These are phyloP conservation scores for Microctenopoma stevenorrisi DNA, from an alignment of 2,797 vertebrate genomes.

Conservation along the genomic window DNA sequence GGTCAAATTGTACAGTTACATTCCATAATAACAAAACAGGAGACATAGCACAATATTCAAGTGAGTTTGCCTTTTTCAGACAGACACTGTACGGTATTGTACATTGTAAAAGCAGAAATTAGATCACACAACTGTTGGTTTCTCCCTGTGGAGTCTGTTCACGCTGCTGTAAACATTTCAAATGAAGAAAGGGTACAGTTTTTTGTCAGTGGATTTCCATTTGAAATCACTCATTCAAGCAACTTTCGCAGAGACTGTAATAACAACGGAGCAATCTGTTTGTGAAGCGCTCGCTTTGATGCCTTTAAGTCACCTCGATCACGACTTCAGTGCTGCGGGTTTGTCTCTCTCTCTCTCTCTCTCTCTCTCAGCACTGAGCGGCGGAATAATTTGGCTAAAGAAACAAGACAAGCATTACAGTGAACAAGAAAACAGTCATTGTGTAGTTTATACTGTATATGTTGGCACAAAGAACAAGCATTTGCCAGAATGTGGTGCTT, in stretches of 20 bases:
- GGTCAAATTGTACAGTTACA: constrained; percentile 95
- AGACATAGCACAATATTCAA: constrained; percentile 91
- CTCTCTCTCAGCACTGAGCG: constrained; percentile 39
- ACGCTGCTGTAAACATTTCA: constrained; percentile 76
- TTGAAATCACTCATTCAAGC: constrained; percentile 62
- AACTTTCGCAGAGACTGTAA: constrained; percentile 44
- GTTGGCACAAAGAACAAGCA: constrained; percentile 62
- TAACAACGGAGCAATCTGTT: constrained; percentile 53
- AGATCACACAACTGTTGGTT: constrained; percentile 79
- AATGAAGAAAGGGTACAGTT: constrained; percentile 54
- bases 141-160: constrained; percentile 63
- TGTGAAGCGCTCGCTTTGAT: constrained; percentile 43
- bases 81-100: constrained; percentile 85
- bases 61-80: constrained; percentile 89
- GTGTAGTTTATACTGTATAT: constrained; percentile 36
- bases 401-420: constrained; percentile 65
- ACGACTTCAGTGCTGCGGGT: constrained; percentile 45
- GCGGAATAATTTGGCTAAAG: constrained; percentile 59
- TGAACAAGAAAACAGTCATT: constrained; percentile 55
- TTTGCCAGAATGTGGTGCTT: constrained; percentile 50
- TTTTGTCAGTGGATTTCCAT: constrained; percentile 47
- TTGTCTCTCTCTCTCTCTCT: constrained; percentile 45
- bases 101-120: constrained; percentile 91
- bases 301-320: constrained; percentile 55
- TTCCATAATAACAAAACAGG: constrained; percentile 90